These are phyloP conservation scores for Mastacembelus armatus DNA, from an alignment of 2,797 vertebrate genomes.

Conservation along the genomic window DNA sequence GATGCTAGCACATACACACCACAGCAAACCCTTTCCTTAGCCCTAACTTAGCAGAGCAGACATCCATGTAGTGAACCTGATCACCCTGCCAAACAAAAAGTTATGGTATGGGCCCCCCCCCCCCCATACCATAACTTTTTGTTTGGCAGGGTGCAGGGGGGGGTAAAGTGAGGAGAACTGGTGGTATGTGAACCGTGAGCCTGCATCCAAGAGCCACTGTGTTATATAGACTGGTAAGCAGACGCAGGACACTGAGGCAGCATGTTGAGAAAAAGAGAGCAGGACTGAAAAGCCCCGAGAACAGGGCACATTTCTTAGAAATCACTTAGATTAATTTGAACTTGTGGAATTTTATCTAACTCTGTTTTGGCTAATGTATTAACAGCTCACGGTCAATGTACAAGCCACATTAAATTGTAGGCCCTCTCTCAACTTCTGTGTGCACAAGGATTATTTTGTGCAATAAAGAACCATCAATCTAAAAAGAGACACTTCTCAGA, in stretches of 20 bases:
- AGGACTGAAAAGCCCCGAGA: conserved; percentile 46
- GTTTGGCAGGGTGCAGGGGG: conserved; percentile 29
- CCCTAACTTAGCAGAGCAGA: conserved; percentile 16
- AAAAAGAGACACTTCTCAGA: conserved; percentile 18
- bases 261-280: conserved; percentile 45
- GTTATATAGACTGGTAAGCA: background rate
- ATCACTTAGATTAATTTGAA: conserved; percentile 40
- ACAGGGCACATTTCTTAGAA: conserved; percentile 34
- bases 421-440: background rate
- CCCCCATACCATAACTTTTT: too few species aligned
- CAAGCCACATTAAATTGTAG: background rate
- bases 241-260: conserved; percentile 43
- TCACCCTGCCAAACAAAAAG: conserved; percentile 37
- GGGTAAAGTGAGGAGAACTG: conserved; percentile 12
- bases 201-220: conserved; percentile 20
- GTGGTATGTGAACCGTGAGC: conserved; percentile 50
- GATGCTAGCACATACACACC: background rate
- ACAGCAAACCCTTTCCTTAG: conserved; percentile 25
- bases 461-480: background rate
- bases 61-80: conserved; percentile 2
- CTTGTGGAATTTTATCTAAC: conserved; percentile 63
- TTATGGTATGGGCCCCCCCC: too few species aligned
- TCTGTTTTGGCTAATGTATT: conserved; percentile 37
- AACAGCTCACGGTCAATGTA: background rate
- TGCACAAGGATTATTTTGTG: conserved; percentile 2